phyloP scores from a whole-genome alignment of 2,888 invertebrate species.

The Idaea biselata region DNA sequence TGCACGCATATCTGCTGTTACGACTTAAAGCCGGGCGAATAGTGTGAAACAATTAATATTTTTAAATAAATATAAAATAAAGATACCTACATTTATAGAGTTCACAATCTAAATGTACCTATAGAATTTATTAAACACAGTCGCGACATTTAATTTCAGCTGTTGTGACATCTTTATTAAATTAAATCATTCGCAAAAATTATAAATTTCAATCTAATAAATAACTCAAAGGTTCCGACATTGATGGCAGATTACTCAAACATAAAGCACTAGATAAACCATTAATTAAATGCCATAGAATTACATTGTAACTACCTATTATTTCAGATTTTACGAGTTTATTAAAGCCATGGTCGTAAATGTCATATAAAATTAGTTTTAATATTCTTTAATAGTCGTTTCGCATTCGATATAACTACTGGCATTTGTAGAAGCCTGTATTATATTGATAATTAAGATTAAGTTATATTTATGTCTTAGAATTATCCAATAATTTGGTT shows the following conservation, averaged over 20 bases:
- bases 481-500: neutral
- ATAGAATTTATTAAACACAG: no score
- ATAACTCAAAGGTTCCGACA: neutral
- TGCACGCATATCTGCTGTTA: no score
- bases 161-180: no score
- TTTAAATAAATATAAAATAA: no score
- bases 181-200: neutral
- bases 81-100: no score
- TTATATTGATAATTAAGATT: neutral
- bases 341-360: constrained; percentile 18
- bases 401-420: constrained; percentile 38
- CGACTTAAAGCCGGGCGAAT: no score
- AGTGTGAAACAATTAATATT: no score
- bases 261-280: constrained; percentile 11
- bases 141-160: no score
- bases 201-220: neutral
- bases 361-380: constrained; percentile 31
- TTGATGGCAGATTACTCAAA: neutral
- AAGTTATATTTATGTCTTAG: neutral
- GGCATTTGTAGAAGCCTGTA: constrained; percentile 12
- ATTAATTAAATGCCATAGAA: constrained; percentile 24
- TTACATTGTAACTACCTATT: constrained; percentile 21
- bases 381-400: constrained; percentile 35
- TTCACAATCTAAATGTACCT: no score
- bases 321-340: neutral